A percentile compares a stretch with the other conserved stretches of the same genome.
Conservation (phyloP, 2,888 invertebrate genomes). For the Mythimna pallens region DNA sequence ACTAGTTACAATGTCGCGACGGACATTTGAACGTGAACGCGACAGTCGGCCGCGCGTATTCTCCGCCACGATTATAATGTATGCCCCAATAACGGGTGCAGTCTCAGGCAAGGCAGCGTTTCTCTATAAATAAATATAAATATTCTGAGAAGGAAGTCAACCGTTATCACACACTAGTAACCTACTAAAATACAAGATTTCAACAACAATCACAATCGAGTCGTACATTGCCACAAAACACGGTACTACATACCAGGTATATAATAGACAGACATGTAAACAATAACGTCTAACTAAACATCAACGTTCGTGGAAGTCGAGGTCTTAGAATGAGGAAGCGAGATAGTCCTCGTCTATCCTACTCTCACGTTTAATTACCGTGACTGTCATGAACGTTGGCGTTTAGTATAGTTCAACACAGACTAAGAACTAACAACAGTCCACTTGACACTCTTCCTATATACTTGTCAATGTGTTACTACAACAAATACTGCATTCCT, state of each 20-base stretch:
- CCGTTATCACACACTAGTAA: constrained; percentile 73
- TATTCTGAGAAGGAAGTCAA: constrained; percentile 76
- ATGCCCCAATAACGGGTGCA: constrained; percentile 69
- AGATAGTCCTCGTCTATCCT: not conserved
- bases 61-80: constrained; percentile 60
- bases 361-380: constrained; percentile 15
- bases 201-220: constrained; percentile 59
- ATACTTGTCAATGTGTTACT: constrained; percentile 27
- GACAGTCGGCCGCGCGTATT: constrained; percentile 63
- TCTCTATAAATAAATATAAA: constrained; percentile 71
- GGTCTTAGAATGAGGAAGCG: constrained; percentile 11
- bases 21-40: constrained; percentile 43
- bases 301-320: not conserved
- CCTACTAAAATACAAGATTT: constrained; percentile 78
- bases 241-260: constrained; percentile 35
- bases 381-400: not conserved
- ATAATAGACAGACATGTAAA: constrained; percentile 45
- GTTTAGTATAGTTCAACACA: constrained; percentile 23
- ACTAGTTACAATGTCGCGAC: constrained; percentile 13
- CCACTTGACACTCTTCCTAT: constrained; percentile 20
- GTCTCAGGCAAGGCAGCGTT: constrained; percentile 82
- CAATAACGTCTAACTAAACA: constrained; percentile 32
- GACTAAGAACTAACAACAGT: constrained; percentile 34
- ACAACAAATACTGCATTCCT: constrained; percentile 30
- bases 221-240: constrained; percentile 47